These are phyloP conservation scores for Tolmerus cingulatus DNA, from an alignment of 2,888 invertebrate species.

Conservation along the genomic window DNA sequence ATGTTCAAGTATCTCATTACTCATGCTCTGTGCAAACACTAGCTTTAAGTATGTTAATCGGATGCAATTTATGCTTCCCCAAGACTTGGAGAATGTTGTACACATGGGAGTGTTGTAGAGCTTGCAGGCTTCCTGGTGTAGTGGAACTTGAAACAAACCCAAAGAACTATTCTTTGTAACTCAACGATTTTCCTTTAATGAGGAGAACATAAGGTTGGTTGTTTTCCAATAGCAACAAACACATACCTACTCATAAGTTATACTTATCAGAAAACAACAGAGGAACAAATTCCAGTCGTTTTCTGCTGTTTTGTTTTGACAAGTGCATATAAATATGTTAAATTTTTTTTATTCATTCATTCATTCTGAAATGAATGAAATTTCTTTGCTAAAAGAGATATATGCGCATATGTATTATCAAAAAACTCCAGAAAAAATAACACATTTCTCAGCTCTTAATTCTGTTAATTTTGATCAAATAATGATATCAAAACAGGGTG, in stretches of 20 bases:
- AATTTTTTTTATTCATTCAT: background rate
- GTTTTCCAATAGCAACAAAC: too few species aligned
- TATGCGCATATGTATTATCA: too few species aligned
- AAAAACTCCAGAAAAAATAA: too few species aligned
- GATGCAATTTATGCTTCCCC: background rate
- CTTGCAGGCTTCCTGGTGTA: background rate
- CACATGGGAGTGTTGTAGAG: background rate
- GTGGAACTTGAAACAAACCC: background rate
- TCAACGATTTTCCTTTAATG: background rate
- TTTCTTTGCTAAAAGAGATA: background rate
- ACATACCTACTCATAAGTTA: too few species aligned
- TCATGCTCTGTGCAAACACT: background rate
- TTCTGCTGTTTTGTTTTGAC: background rate
- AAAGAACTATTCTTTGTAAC: background rate
- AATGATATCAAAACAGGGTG: too few species aligned
- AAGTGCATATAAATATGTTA: background rate
- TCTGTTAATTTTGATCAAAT: too few species aligned
- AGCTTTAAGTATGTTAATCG: background rate
- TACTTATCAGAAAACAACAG: too few species aligned
- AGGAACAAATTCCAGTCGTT: background rate
- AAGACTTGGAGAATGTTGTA: background rate
- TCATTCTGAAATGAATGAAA: too few species aligned
- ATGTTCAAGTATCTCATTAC: constrained; percentile 19
- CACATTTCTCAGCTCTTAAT: too few species aligned
- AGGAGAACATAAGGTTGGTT: too few species aligned